A percentile compares a stretch with the other conserved stretches of the same genome.
phyloP scores from a whole-genome alignment of 2,888 invertebrate genomes.

The Drosophila recens region DNA sequence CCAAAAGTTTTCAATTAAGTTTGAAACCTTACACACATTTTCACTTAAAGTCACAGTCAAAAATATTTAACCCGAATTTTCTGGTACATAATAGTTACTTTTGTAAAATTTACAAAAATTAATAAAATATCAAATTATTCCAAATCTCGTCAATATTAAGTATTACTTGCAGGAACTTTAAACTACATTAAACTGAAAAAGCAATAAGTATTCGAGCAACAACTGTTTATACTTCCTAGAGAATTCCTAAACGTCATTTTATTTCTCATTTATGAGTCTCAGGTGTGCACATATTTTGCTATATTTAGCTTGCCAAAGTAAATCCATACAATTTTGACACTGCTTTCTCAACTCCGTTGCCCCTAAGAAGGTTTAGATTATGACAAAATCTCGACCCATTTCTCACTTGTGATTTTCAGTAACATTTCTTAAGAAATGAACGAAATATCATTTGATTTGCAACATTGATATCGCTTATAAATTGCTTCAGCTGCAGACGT shows the following conservation, averaged over 20 bases:
- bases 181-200: too few relatives aligned
- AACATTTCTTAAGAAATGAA: not conserved
- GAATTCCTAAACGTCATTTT: not conserved
- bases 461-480: constrained; percentile 3
- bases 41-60: not conserved
- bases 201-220: too few relatives aligned
- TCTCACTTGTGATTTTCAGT: not conserved
- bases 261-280: not conserved
- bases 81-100: too few relatives aligned
- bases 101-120: too few relatives aligned
- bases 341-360: not conserved
- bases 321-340: too few relatives aligned
- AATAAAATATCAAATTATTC: not conserved
- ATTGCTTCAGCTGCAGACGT: constrained; percentile 5
- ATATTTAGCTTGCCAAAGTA: too few relatives aligned
- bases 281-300: not conserved
- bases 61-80: not conserved
- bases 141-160: too few relatives aligned
- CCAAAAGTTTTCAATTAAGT: too few relatives aligned
- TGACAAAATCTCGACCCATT: not conserved
- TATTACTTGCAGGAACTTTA: too few relatives aligned
- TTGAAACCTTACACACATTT: not conserved
- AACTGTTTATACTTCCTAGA: too few relatives aligned
- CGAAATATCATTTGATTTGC: constrained; percentile 1
- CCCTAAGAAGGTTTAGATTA: not conserved